Percentiles rank a stretch among this genome's conserved stretches.
Conservation (phyloP, 2,797 vertebrate species). For the Ceryle rudis region DNA sequence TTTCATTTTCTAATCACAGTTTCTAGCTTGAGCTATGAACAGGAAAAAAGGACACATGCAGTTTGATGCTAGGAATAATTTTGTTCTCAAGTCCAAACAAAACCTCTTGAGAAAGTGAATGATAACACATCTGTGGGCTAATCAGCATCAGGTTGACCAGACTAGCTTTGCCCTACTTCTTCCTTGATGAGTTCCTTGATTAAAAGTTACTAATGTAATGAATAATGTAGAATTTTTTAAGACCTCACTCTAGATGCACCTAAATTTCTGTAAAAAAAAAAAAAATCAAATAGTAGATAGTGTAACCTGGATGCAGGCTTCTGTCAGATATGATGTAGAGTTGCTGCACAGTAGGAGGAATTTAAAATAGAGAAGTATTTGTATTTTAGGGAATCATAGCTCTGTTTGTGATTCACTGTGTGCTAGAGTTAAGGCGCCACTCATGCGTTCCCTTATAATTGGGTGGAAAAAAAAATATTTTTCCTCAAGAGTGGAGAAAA, state of each 20-base stretch:
- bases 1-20: constrained; percentile 55
- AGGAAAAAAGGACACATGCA: neutral
- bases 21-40: neutral
- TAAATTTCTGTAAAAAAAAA: fast-evolving
- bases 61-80: constrained; percentile 14
- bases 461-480: neutral
- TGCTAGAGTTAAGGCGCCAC: neutral
- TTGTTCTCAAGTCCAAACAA: constrained; percentile 17
- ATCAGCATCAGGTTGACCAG: neutral
- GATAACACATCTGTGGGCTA: neutral
- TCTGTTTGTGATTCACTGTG: neutral
- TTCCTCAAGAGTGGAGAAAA: neutral
- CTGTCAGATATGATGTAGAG: neutral
- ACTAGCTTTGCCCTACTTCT: constrained; percentile 6
- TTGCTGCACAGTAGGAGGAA: neutral
- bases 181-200: constrained; percentile 45
- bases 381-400: neutral
- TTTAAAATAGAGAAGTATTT: neutral
- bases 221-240: constrained; percentile 16
- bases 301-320: neutral
- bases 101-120: constrained; percentile 1
- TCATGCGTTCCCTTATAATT: neutral
- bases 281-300: neutral
- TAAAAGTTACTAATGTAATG: constrained; percentile 12
- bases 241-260: neutral